Conservation (phyloP, 2,797 vertebrate species). For the Distichodus sexfasciatus region DNA sequence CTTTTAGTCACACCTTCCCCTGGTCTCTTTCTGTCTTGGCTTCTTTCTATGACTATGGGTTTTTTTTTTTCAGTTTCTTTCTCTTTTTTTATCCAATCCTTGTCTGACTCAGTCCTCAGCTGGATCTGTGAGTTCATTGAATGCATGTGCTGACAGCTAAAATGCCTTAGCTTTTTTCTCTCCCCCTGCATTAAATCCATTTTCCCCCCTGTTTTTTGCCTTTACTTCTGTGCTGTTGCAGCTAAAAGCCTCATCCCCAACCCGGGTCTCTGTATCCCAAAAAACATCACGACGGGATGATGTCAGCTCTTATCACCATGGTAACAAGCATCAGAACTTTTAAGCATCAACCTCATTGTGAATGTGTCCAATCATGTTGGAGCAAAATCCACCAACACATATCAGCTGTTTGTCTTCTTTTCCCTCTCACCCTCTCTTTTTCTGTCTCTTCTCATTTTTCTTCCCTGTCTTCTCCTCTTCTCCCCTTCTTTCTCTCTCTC, state of each 20-base stretch:
- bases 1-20: background rate
- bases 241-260: slow-evolving; percentile 41
- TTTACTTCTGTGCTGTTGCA: slow-evolving; percentile 38
- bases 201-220: background rate
- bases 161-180: background rate
- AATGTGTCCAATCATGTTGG: slow-evolving; percentile 66
- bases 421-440: slow-evolving; percentile 19
- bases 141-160: slow-evolving; percentile 45
- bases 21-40: background rate
- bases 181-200: slow-evolving; percentile 21
- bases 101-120: slow-evolving; percentile 14
- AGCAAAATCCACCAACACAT: slow-evolving; percentile 54
- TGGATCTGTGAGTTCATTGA: slow-evolving; percentile 51
- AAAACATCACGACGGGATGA: slow-evolving; percentile 59
- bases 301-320: slow-evolving; percentile 74
- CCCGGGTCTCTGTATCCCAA: slow-evolving; percentile 41
- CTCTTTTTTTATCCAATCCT: background rate
- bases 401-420: slow-evolving; percentile 49
- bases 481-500: background rate
- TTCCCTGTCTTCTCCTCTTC: background rate
- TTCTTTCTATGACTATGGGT: slow-evolving; percentile 1
- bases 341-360: slow-evolving; percentile 64
- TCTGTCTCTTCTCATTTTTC: background rate
- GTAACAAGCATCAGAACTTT: slow-evolving; percentile 73
- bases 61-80: background rate